Base-by-base conservation (phyloP, 2,888 invertebrate species). In the Chalcis sispes region DNA sequence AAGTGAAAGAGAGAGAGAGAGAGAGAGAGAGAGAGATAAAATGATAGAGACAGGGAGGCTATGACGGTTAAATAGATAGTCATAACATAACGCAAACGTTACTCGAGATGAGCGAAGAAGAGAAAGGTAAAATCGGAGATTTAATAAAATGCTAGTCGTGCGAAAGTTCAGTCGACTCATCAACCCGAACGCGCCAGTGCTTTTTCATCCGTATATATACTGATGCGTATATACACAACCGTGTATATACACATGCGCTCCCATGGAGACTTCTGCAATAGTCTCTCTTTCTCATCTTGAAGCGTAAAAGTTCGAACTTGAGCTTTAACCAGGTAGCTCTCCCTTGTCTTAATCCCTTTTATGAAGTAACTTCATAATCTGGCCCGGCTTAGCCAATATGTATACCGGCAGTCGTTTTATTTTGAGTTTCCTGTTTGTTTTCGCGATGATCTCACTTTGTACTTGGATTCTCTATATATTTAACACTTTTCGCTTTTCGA, bases 341-440 rank as follows among this genome's bases (percentile, higher is more conserved):
- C n/a, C n/a, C n/a, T 50, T 32, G 58, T 70, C 56, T 75, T 66
- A 71, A 66, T 75, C 66, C 75, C 75, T 54, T 75, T 75, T 72
- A 61, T 62, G 64, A 66, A 66, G 66, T 75, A 66, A 71, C 66
- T 75, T 75, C 46, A 66, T 71, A 75, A 72, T 66, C 66, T 66
- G 52, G 25, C 46, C 29, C 66, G n/a, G 66, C 61, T 66, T 66
- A 66, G 52, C 64, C 48, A 52, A 67, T 62, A 58, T 65, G 36
- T 62, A 50, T 42, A 20, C 62, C 13, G 23, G 10, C 50, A 50
- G 61, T 65, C 70, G 50, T 70, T 75, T 75, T 75, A 58, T 75
- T 62, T 61, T 46, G 61, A 66, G 66, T 71, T 75, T 59, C 58
- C 50, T 56, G 65, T 69, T 59, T 65, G 64, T 71, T 59, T 65